Evolutionary conservation across 2,797 vertebrate species (phyloP).

Genomic region (Buceros bicornis): DNA sequence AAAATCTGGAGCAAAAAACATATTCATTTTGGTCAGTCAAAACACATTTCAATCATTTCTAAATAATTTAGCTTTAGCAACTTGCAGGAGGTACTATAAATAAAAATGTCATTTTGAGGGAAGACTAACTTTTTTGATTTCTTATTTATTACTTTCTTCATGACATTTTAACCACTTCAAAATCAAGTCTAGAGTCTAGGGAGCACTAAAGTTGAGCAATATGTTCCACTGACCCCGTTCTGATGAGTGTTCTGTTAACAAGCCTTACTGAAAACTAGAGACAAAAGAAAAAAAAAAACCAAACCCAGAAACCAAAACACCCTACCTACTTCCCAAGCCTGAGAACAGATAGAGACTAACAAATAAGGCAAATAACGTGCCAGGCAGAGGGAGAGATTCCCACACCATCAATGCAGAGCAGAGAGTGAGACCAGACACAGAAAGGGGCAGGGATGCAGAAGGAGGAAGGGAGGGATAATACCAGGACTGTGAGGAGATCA

Average conservation of each 20-base stretch:
- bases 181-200: neutral
- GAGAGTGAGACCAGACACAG: neutral
- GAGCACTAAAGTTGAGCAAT: neutral
- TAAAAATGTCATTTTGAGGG: neutral
- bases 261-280: neutral
- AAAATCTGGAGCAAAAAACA: neutral
- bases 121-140: constrained; percentile 23
- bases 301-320: rapidly evolving
- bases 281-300: neutral
- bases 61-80: constrained; percentile 15
- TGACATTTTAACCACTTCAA: neutral
- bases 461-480: rapidly evolving
- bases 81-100: neutral
- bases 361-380: neutral
- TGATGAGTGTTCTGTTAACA: neutral
- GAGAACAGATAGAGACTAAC: neutral
- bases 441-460: neutral
- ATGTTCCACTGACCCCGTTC: neutral
- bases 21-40: neutral
- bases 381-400: neutral
- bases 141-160: neutral
- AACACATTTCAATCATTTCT: constrained; percentile 8
- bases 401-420: neutral
- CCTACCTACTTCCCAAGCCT: neutral
- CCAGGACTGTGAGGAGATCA: neutral